phyloP scores from a whole-genome alignment of 1,140 invertebrate genomes.

The Gonatopus flavifemur region DNA sequence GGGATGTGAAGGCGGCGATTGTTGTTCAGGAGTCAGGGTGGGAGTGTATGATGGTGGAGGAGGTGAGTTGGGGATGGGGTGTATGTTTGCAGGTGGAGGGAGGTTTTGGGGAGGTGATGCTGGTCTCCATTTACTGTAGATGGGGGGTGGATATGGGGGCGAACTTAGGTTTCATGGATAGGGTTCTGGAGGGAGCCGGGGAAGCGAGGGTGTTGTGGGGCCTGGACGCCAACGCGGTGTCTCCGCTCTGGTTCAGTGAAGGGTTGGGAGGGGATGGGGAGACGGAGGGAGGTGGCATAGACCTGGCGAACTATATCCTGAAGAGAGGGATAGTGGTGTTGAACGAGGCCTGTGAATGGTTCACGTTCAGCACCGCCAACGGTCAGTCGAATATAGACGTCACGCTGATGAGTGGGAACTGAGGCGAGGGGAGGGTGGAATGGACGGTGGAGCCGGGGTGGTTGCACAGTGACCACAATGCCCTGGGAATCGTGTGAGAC shows the following conservation, averaged over 20 bases:
- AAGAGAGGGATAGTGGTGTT: too few relatives aligned
- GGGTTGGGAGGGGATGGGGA: not conserved
- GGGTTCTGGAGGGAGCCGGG: not conserved
- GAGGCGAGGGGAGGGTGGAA: too few relatives aligned
- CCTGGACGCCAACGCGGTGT: slow-evolving; percentile 21
- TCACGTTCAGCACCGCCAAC: too few relatives aligned
- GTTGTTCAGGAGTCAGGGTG: not conserved
- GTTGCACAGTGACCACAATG: too few relatives aligned
- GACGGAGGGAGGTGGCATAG: too few relatives aligned
- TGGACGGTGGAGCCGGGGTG: too few relatives aligned
- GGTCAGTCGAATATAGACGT: too few relatives aligned
- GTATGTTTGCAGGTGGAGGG: slow-evolving; percentile 18
- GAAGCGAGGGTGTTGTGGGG: slow-evolving; percentile 7
- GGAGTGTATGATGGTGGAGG: slow-evolving; percentile 18
- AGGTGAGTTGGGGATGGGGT: slow-evolving; percentile 12
- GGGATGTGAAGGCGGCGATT: not conserved
- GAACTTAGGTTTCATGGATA: slow-evolving; percentile 8
- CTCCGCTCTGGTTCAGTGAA: slow-evolving; percentile 17
- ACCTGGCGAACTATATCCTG: too few relatives aligned
- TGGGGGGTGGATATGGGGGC: not conserved
- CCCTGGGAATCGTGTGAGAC: too few relatives aligned
- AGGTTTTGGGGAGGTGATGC: slow-evolving; percentile 5
- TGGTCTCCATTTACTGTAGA: slow-evolving; percentile 13
- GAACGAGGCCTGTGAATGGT: too few relatives aligned
- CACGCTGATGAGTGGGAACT: too few relatives aligned